These are phyloP conservation scores for Acronicta psi DNA, from an alignment of 2,888 invertebrate species.

Conservation along the genomic window DNA sequence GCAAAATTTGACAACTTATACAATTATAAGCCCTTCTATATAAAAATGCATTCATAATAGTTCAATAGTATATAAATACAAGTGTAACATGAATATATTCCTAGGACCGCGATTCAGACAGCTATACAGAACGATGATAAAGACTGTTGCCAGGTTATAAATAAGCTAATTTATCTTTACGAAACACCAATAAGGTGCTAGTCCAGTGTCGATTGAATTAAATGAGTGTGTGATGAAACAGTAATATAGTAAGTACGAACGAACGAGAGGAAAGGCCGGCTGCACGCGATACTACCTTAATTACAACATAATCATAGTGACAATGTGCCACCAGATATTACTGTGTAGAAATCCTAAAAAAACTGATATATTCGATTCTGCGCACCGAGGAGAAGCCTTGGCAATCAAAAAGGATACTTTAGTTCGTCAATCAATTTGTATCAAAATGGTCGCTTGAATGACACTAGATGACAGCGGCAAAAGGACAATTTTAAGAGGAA, in stretches of 20 bases:
- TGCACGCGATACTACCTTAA: background rate
- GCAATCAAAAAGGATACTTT: background rate
- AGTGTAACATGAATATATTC: background rate
- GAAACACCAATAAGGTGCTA: slow-evolving; percentile 33
- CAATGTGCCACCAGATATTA: slow-evolving; percentile 13
- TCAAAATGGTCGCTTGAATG: no score
- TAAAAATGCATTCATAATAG: slow-evolving; percentile 22
- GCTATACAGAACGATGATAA: slow-evolving; percentile 7
- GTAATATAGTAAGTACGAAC: slow-evolving; percentile 9
- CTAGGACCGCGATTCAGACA: slow-evolving; percentile 7
- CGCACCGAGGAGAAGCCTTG: no score
- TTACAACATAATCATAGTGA: slow-evolving; percentile 12
- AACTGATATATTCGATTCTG: no score
- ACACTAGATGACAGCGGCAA: no score
- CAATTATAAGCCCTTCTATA: slow-evolving; percentile 12
- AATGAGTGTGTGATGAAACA: slow-evolving; percentile 5
- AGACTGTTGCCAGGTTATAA: slow-evolving; percentile 32
- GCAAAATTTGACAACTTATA: no score
- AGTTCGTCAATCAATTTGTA: no score
- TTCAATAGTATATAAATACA: slow-evolving; percentile 19
- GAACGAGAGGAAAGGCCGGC: background rate
- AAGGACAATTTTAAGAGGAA: no score
- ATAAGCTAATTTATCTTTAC: slow-evolving; percentile 20
- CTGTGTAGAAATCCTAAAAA: background rate
- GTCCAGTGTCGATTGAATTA: slow-evolving; percentile 22